Evolutionary conservation across 2,797 vertebrate genomes (phyloP), one percentile per base, ranked within the genome.

Genomic region (Acipenser transmontanus): DNA sequence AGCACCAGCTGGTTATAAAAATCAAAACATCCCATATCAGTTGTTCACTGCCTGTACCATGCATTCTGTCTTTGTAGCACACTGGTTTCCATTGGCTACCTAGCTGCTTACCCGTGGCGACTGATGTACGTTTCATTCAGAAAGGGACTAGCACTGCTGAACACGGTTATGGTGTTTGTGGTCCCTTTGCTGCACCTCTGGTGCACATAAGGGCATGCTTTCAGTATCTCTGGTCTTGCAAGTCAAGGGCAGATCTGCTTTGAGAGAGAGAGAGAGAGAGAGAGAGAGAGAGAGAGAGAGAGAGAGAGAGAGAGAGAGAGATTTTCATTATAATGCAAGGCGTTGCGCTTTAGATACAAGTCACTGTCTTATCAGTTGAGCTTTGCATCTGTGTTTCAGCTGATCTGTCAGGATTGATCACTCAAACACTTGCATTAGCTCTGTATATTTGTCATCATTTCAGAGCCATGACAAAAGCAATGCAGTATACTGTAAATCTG

Each of bases 131-230:
- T 59, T 50, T 63, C 50, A 13, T 54, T 11, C 7, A 9, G 5
- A 50, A 20, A 54, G 63, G 2, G 20, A 7, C 12, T 17, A 7
- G 64, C 10, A 10, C 8, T 52, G 51, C n/a, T 65, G 7, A 62
- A 68, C 17, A 9, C 20, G 49, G 13, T 34, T 68, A 56, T 47
- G 9, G 49, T 34, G 47, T 52, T 50, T 49, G 20, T 59, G 20
- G 12, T 14, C 14, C 61, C 51, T 14, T 4, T 11, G 61, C 62
- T 69, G 63, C 60, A 49, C 14, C 54, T 61, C 68, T 69, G 61
- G 56, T 69, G 63, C 48, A 17, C 17, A 17, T 17, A 17, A 17
- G 17, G 2, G 34, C 34, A 3, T 34, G 34, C 34, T 34, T 34
- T 34, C 4, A 34, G 34, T 34, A 34, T 34, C 34, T 34, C 34